Evolutionary conservation across 2,797 vertebrate genomes (phyloP).

Genomic region (Echeneis naucrates): DNA sequence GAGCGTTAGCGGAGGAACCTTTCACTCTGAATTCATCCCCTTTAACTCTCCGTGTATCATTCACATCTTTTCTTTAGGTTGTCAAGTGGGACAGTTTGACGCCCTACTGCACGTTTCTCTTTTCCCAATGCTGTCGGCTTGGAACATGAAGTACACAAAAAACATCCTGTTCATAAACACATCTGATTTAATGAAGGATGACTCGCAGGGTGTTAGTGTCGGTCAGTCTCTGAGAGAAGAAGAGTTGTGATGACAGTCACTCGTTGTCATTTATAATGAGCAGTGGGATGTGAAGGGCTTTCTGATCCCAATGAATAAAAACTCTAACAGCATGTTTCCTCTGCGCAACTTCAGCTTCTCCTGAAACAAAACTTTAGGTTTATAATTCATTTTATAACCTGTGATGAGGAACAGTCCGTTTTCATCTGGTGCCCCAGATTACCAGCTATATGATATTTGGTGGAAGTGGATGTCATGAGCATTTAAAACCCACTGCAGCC

Average conservation of each 20-base stretch:
- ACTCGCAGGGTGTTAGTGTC: background rate
- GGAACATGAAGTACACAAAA: background rate
- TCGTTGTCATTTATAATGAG: background rate
- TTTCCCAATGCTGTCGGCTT: background rate
- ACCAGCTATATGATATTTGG: slow-evolving; percentile 9
- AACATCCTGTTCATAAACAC: background rate
- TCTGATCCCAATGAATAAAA: background rate
- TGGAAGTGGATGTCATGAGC: background rate
- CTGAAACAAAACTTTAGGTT: background rate
- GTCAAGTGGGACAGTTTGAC: background rate
- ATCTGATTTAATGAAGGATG: no score
- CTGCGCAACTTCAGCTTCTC: background rate
- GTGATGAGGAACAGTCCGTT: slow-evolving; percentile 16
- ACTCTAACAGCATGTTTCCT: background rate
- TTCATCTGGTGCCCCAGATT: slow-evolving; percentile 64
- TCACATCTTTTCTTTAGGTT: background rate
- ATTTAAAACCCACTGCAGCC: slow-evolving; percentile 11
- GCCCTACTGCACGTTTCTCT: background rate
- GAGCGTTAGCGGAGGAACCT: background rate
- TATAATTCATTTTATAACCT: background rate
- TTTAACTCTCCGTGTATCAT: background rate
- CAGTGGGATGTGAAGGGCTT: background rate
- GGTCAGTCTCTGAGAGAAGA: background rate
- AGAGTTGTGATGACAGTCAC: background rate
- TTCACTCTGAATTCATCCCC: background rate